These are phyloP conservation scores for Cantharis nigra DNA, from an alignment of 2,888 invertebrate genomes.

Conservation along the genomic window DNA sequence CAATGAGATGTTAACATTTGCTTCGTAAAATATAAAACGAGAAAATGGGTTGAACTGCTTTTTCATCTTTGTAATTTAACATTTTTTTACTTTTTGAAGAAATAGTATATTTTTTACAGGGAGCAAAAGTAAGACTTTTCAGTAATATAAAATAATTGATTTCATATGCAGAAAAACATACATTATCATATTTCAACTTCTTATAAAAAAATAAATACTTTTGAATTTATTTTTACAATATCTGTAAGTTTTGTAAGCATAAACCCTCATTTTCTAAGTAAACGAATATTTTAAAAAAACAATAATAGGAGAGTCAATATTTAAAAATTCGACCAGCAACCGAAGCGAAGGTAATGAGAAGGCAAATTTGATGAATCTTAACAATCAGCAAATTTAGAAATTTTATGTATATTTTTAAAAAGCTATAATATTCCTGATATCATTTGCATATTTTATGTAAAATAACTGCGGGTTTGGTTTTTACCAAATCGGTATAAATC, in stretches of 20 bases:
- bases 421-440: not conserved
- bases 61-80: not conserved
- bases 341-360: not conserved
- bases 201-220: no score
- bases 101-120: no score
- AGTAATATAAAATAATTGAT: no score
- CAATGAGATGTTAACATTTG: not conserved
- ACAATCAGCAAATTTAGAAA: not conserved
- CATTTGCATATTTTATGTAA: not conserved
- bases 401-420: not conserved
- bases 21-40: not conserved
- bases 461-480: not conserved
- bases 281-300: not conserved
- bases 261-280: not conserved
- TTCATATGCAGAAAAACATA: no score
- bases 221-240: not conserved
- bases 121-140: no score
- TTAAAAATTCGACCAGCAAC: not conserved
- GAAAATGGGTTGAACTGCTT: not conserved
- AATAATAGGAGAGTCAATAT: not conserved
- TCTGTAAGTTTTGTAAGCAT: not conserved
- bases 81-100: not conserved
- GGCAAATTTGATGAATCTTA: not conserved
- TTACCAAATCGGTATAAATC: not conserved
- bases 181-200: no score